These are phyloP conservation scores for Bicyclus anynana DNA, from an alignment of 1,140 invertebrate species.

Conservation along the genomic window DNA sequence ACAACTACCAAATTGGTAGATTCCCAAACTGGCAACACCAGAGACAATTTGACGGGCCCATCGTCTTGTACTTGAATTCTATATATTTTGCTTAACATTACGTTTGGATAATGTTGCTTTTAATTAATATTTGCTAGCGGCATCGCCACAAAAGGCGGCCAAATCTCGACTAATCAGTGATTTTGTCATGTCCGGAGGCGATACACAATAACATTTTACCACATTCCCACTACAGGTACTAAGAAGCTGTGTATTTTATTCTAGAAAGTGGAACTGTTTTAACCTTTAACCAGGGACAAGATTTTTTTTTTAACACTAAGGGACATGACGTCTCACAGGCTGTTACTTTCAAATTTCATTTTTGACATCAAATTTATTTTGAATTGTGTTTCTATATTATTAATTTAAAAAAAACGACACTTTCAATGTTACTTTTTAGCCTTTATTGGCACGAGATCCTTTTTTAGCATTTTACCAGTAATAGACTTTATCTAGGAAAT, in stretches of 20 bases:
- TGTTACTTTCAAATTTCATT: no score
- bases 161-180: conserved; percentile 14
- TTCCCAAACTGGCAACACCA: conserved; percentile 28
- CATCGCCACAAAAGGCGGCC: conserved; percentile 18
- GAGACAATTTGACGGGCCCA: conserved; percentile 24
- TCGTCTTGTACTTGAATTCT: conserved; percentile 50
- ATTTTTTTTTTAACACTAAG: no score
- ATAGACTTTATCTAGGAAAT: no score
- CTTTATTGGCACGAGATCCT: no score
- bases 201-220: conserved; percentile 13
- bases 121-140: conserved; percentile 7
- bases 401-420: no score
- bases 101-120: conserved; percentile 52
- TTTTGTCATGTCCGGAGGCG: conserved; percentile 24
- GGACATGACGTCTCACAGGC: no score
- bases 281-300: no score
- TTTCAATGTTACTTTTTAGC: no score
- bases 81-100: conserved; percentile 63
- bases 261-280: conserved; percentile 31
- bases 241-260: conserved; percentile 30
- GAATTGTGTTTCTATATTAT: no score
- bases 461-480: no score
- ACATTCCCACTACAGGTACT: conserved; percentile 28
- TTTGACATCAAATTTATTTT: no score
- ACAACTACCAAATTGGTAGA: background rate